Conservation (phyloP, 2,113 vertebrate genomes). For the Puffinus mauretanicus region DNA sequence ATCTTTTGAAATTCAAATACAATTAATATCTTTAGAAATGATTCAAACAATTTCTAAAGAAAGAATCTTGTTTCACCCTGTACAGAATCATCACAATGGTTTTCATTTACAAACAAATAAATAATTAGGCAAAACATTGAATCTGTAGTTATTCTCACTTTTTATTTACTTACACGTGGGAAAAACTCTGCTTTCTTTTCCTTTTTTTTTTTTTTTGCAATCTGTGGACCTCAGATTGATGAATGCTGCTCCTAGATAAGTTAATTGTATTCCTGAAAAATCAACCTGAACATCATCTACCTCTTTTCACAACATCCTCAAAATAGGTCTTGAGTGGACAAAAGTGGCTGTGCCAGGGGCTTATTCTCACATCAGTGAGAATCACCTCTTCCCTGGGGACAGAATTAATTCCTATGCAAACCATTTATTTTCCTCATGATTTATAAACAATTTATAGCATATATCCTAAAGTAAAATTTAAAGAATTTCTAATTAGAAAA, state of each 20-base stretch:
- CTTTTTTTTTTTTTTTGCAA: not conserved
- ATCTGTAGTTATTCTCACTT: not conserved
- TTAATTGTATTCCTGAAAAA: slow-evolving; percentile 3
- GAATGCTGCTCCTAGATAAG: not conserved
- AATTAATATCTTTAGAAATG: not conserved
- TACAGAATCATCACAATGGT: not conserved
- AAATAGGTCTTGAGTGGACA: not conserved
- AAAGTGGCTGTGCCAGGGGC: not conserved
- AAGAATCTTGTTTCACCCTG: not conserved
- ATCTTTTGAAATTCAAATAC: not conserved
- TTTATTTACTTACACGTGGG: not conserved
- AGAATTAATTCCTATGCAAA: slow-evolving; percentile 10
- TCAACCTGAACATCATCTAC: not conserved
- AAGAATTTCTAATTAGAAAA: not conserved
- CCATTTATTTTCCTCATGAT: not conserved
- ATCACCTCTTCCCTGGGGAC: not conserved
- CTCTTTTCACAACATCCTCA: not conserved
- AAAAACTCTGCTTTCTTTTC: not conserved
- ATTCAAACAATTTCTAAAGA: not conserved
- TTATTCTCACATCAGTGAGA: not conserved
- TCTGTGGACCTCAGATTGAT: not conserved
- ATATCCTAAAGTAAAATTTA: not conserved
- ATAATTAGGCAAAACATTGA: not conserved
- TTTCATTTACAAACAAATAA: not conserved
- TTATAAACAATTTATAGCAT: not conserved